phyloP scores from a whole-genome alignment of 2,113 vertebrate genomes.

The Platichthys flesus region DNA sequence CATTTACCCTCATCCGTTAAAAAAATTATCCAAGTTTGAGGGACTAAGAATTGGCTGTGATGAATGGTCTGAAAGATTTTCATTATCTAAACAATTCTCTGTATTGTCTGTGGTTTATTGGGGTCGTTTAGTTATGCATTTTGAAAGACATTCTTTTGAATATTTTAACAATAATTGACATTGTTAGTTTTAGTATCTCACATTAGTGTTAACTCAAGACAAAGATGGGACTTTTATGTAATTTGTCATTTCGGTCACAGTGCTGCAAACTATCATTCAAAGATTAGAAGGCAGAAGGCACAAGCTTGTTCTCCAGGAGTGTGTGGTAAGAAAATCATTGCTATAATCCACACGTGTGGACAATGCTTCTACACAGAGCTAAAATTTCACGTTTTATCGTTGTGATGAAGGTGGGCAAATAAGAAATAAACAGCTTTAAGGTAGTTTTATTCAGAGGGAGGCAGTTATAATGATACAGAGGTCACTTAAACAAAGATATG shows the following conservation, averaged over 20 bases:
- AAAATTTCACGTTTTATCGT: background rate
- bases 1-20: background rate
- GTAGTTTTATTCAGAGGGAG: constrained; percentile 53
- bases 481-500: constrained; percentile 40
- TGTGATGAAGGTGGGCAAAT: constrained; percentile 21
- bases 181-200: too few relatives aligned
- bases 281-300: too few relatives aligned
- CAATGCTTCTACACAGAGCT: background rate
- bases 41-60: background rate
- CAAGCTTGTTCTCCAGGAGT: background rate
- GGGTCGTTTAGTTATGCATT: too few relatives aligned
- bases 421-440: constrained; percentile 47
- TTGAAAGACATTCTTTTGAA: too few relatives aligned
- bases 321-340: background rate
- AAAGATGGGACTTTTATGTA: too few relatives aligned
- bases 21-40: background rate
- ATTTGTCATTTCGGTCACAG: too few relatives aligned
- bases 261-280: too few relatives aligned
- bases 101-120: too few relatives aligned
- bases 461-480: constrained; percentile 26
- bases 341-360: background rate
- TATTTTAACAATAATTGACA: too few relatives aligned
- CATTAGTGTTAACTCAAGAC: too few relatives aligned
- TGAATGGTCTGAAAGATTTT: background rate
- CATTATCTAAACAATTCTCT: too few relatives aligned